Base-by-base conservation (phyloP, 2,113 vertebrate species). In the Atractosteus spatula region DNA sequence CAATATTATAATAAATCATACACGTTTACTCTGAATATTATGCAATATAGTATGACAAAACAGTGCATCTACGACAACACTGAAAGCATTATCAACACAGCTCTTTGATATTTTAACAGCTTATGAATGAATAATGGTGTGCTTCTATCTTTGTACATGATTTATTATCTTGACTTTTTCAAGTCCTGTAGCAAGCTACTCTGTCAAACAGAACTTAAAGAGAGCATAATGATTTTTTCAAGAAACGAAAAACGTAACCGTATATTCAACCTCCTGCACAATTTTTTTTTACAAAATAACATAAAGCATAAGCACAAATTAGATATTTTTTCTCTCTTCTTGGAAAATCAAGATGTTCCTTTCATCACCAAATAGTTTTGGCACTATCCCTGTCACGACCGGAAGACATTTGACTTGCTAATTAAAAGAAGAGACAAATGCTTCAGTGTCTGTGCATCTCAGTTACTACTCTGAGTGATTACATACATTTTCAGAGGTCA, bases 121-220 rank as follows among this genome's bases (percentile, higher is more conserved):
- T 13, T 43, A 70, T 70, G 13, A 70, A 59, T 13, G 8, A 44
- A 70, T 59, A 57, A 59, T 70, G 68, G 3, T 44, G 14, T 14
- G 42, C 55, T 55, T 16, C 8, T 57, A 54, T 55, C 68, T 43
- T 70, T 43, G 16, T 8, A 59, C 41, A 14, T 7, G 43, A 29
- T 69, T 14, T 59, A 70, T 59, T 57, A 59, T 70, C 43, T 55
- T 59, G 68, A 57, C 42, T 65, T 41, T 43, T 8, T 3, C 44
- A 63, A 41, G 62, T 55, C n/a, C 41, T 61, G 13, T 12, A 59
- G 55, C 41, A 70, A 70, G 14, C 41, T 55, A 59, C 55, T 57
- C 42, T 41, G 67, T 55, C 67, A 69, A 8, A 41, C 8, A n/a
- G 56, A 69, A 56, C 29, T 29, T 29, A 51, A 10, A 51, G 47